These are phyloP conservation scores for Acromyrmex echinatior DNA, from an alignment of 1,140 invertebrate genomes.

Conservation along the genomic window DNA sequence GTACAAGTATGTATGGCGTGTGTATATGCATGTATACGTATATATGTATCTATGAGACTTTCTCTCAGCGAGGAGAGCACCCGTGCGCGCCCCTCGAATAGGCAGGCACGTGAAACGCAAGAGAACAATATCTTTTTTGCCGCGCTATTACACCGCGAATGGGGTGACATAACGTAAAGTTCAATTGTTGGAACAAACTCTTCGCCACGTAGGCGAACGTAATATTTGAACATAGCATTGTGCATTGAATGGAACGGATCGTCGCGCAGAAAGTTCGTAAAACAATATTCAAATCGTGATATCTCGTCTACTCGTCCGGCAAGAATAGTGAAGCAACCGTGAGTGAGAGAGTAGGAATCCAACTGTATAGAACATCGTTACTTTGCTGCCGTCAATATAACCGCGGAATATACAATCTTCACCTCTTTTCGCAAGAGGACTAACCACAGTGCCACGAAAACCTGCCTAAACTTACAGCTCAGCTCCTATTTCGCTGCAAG, in stretches of 20 bases:
- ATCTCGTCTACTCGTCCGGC: constrained; percentile 4
- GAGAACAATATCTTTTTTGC: constrained; percentile 70
- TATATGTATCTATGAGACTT: constrained; percentile 64
- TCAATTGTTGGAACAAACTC: constrained; percentile 49
- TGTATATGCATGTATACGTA: background rate
- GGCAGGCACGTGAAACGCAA: constrained; percentile 57
- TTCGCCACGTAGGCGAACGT: constrained; percentile 42
- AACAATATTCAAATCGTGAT: constrained; percentile 27
- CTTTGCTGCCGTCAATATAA: background rate
- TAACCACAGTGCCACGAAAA: constrained; percentile 30
- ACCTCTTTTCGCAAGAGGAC: constrained; percentile 11
- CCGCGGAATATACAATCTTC: constrained; percentile 28
- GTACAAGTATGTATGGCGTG: background rate
- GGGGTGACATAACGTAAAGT: constrained; percentile 35
- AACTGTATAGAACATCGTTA: constrained; percentile 26
- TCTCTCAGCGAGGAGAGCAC: constrained; percentile 75
- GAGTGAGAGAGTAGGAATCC: background rate
- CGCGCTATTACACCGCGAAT: constrained; percentile 50
- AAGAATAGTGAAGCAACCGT: constrained; percentile 1
- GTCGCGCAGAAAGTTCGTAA: background rate
- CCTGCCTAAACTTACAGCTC: background rate
- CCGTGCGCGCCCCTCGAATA: constrained; percentile 63
- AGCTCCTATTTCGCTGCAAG: background rate
- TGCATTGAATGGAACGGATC: constrained; percentile 33
- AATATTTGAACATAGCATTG: constrained; percentile 36